Base-by-base conservation (phyloP, 2,113 vertebrate genomes). In the Labeo rohita region DNA sequence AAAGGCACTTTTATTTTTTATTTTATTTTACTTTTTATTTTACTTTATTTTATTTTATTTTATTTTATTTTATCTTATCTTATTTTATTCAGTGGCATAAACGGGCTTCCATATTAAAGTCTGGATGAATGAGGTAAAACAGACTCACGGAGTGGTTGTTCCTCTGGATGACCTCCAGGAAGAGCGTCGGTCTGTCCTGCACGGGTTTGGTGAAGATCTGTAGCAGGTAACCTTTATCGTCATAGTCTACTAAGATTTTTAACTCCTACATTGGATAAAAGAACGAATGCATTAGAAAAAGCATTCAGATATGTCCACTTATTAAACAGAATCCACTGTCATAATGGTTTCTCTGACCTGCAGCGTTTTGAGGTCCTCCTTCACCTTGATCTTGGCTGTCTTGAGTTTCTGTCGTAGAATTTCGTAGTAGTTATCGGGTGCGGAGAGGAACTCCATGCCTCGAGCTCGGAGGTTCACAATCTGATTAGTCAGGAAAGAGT, bases 171-270 rank as follows among this genome's bases (percentile, higher is more conserved):
- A 96, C 94, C 90, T 96, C 96, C 89, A 96, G 65, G 91, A 96
- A 96, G 54, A 96, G 94, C 0, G 95, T 96, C 0, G 95, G 95
- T 68, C 95, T 89, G 92, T 96, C 95, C 89, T 96, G 95, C 78
- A 96, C 88, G 1, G 96, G 96, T 86, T 96, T 96, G 90, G 95
- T 94, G 90, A 96, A 96, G 93, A 96, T 96, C 89, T 96, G 95
- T 8, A 96, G 95, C 47, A 96, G 94, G 88, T 96, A 96, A 54
- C 96, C 95, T 7, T 96, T 95, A 79, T 96, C 95, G 39, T 96
- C 96, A 73, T 93, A 96, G 89, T 96, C 96, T 47, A 96, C 95
- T 83, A 96, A 90, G 91, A 96, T 95, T 90, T 95, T 96, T 86
- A 96, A 49, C 75, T 96, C 95, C 96, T 96, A 84, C 45, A 54